Evolutionary conservation across 2,113 vertebrate genomes (phyloP).

Genomic region (Xiphias gladius): DNA sequence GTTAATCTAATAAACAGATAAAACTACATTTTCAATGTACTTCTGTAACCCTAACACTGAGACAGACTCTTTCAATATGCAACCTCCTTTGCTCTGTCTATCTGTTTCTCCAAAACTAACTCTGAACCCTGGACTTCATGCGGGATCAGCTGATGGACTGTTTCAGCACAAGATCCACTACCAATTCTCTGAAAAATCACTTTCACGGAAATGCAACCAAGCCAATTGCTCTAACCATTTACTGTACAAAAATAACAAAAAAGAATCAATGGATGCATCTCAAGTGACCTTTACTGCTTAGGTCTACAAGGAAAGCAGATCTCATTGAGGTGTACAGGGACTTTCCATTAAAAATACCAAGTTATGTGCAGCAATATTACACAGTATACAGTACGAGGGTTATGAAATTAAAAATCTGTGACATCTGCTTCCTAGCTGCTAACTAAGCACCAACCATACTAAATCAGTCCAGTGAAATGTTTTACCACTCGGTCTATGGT

Average conservation of each 20-base stretch:
- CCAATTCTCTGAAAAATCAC: slow-evolving; percentile 38
- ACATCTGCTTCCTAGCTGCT: too few species aligned
- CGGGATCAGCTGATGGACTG: neutral
- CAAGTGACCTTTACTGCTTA: neutral
- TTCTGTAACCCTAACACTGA: neutral
- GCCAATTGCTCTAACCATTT: neutral
- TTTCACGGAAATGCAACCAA: neutral
- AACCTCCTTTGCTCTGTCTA: fast-evolving
- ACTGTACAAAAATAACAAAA: slow-evolving; percentile 17
- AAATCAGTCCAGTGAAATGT: neutral
- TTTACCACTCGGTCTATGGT: neutral
- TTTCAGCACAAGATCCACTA: neutral
- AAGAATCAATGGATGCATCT: slow-evolving; percentile 7
- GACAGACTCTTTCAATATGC: neutral
- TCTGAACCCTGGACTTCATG: too few species aligned
- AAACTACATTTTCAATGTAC: too few species aligned
- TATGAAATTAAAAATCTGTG: too few species aligned
- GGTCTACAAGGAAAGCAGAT: too few species aligned
- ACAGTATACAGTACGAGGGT: too few species aligned
- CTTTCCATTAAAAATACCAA: too few species aligned
- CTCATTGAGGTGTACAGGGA: too few species aligned
- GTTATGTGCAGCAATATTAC: too few species aligned
- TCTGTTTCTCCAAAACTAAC: neutral
- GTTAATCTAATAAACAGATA: neutral
- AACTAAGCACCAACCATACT: too few species aligned